Evolutionary conservation across 2,113 vertebrate species (phyloP).

Genomic region (Thermophis baileyi): DNA sequence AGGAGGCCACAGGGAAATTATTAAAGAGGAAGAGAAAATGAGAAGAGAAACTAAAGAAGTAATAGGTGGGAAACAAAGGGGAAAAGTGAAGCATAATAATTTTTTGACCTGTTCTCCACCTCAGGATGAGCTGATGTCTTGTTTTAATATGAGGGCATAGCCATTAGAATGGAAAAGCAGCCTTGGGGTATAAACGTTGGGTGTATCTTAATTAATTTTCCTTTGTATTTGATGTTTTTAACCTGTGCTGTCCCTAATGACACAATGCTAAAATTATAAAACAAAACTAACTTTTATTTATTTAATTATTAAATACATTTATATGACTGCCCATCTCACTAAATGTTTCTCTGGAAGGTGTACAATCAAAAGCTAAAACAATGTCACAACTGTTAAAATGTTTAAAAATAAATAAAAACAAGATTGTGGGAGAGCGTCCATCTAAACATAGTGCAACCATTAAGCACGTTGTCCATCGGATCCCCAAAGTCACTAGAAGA

Average conservation of each 20-base stretch:
- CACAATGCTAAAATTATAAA: not conserved
- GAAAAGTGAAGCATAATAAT: not conserved
- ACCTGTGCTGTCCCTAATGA: not conserved
- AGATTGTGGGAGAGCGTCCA: not conserved
- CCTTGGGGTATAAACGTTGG: not conserved
- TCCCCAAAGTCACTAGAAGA: not conserved
- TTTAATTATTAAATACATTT: not conserved
- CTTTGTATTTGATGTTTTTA: not conserved
- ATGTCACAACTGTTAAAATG: not conserved
- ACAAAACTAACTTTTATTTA: not conserved
- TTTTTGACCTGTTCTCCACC: not conserved
- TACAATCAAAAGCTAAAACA: not conserved
- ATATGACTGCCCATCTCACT: not conserved
- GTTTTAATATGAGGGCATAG: not conserved
- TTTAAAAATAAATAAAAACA: not conserved
- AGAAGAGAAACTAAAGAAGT: not conserved
- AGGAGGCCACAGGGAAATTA: not conserved
- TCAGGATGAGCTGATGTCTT: not conserved
- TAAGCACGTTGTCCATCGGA: not conserved
- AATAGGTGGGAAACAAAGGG: not conserved
- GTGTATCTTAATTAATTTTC: not conserved
- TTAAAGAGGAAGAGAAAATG: not conserved
- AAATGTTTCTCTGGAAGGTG: not conserved
- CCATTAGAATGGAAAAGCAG: not conserved
- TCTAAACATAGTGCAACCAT: not conserved